Conservation (phyloP, 2,888 invertebrate species). For the Clanis bilineata region DNA sequence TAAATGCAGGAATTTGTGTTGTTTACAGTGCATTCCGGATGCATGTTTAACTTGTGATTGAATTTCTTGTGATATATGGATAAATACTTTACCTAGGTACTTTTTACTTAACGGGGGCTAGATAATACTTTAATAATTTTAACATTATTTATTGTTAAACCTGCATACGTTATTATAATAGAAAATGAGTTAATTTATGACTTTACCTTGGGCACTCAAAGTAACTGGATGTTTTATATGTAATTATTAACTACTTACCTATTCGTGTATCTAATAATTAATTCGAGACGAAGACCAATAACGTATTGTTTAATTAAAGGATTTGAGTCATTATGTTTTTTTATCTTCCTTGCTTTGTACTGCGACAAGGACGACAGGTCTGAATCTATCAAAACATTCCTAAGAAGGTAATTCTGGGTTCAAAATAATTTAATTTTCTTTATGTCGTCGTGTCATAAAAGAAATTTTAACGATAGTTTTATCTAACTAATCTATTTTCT, state of each 20-base stretch:
- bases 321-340: slow-evolving; percentile 13
- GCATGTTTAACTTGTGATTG: background rate
- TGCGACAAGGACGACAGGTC: slow-evolving; percentile 7
- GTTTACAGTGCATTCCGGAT: background rate
- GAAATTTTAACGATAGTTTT: background rate
- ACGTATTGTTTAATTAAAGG: slow-evolving; percentile 13
- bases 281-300: slow-evolving; percentile 8
- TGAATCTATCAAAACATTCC: background rate
- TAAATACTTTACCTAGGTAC: too few species aligned
- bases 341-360: slow-evolving; percentile 17
- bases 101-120: too few species aligned
- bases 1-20: background rate
- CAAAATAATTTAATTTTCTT: background rate
- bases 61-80: too few species aligned
- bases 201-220: slow-evolving; percentile 1
- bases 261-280: slow-evolving; percentile 4
- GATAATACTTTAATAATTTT: too few species aligned
- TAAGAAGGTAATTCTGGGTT: background rate
- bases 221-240: background rate
- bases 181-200: background rate
- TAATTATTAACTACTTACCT: too few species aligned
- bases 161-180: background rate
- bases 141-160: too few species aligned
- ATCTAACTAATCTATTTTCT: background rate
- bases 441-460: too few species aligned